Conservation (phyloP, 2,113 vertebrate species). For the Pristiophorus japonicus region DNA sequence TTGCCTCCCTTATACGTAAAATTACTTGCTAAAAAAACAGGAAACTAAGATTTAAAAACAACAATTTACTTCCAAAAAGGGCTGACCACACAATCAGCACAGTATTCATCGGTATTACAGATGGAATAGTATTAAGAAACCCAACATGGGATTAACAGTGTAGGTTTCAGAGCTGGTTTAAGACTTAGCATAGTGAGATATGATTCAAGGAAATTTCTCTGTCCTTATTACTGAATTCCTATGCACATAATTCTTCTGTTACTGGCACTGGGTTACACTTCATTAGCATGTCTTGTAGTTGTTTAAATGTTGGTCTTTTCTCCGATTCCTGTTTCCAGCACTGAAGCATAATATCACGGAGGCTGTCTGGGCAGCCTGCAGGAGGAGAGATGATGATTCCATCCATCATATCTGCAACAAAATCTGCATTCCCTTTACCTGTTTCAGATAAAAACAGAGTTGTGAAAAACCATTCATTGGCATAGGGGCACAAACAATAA, state of each 20-base stretch:
- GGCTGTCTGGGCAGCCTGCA: constrained; percentile 38
- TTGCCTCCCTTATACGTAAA: too few species aligned
- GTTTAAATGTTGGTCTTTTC: constrained; percentile 42
- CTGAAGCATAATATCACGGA: constrained; percentile 47
- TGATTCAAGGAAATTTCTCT: neutral
- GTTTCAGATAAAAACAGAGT: constrained; percentile 23
- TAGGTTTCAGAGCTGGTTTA: neutral
- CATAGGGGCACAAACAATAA: neutral
- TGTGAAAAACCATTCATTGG: neutral
- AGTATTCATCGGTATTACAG: too few species aligned
- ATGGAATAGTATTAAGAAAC: neutral
- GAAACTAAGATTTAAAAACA: neutral
- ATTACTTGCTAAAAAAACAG: neutral
- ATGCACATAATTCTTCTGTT: neutral
- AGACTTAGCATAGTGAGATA: neutral
- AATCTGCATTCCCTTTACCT: constrained; percentile 42
- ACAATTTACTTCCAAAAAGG: neutral
- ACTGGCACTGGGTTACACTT: neutral
- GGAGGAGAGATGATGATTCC: constrained; percentile 42
- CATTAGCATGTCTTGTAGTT: constrained; percentile 42
- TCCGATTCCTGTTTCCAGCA: constrained; percentile 45
- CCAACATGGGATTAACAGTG: neutral
- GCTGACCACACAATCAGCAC: neutral
- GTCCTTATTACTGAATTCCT: neutral
- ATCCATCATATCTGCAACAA: constrained; percentile 39